phyloP scores from a whole-genome alignment of 2,888 invertebrate species.

The Caenorhabditis sp. region DNA sequence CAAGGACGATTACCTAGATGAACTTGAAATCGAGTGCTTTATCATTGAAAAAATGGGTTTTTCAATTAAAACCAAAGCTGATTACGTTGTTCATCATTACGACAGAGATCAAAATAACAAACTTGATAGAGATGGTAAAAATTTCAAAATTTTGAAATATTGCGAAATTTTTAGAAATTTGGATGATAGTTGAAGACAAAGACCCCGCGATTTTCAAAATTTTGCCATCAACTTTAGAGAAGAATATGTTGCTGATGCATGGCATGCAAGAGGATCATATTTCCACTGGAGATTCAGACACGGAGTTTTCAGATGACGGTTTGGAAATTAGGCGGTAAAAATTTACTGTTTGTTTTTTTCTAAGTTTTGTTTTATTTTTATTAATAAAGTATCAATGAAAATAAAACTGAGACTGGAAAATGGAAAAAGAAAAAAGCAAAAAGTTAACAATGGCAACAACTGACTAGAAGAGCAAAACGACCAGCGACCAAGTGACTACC shows the following conservation, averaged over 20 bases:
- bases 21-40: constrained; percentile 44
- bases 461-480: constrained; percentile 61
- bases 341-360: not conserved
- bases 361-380: too few relatives aligned
- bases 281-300: too few relatives aligned
- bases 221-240: constrained; percentile 43
- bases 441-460: constrained; percentile 42
- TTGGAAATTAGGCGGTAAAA: not conserved
- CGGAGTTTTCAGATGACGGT: constrained; percentile 9
- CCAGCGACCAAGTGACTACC: constrained; percentile 14
- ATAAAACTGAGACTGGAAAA: constrained; percentile 4
- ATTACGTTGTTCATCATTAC: constrained; percentile 46
- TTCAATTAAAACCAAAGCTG: constrained; percentile 3
- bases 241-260: constrained; percentile 48
- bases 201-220: constrained; percentile 38
- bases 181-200: constrained; percentile 57
- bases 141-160: too few relatives aligned
- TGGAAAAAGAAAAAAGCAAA: constrained; percentile 12
- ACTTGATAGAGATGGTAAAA: constrained; percentile 54
- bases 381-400: not conserved
- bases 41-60: constrained; percentile 55
- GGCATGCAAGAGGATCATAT: constrained; percentile 27
- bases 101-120: constrained; percentile 51
- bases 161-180: constrained; percentile 49
- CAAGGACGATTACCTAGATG: constrained; percentile 39